Conservation (phyloP, 2,113 vertebrate genomes). For the Embiotoca jacksoni region DNA sequence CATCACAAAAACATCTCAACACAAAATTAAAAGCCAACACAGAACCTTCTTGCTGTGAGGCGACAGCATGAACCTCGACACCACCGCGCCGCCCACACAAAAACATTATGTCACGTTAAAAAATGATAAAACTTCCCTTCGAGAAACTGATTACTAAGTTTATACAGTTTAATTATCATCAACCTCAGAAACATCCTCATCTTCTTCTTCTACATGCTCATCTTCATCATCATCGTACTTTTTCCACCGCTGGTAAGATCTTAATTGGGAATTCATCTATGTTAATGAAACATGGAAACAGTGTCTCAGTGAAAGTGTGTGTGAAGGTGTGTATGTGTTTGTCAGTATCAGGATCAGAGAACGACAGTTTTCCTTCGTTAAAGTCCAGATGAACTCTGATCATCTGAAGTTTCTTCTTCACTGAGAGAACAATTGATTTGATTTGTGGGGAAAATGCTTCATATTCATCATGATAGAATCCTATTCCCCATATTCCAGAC, state of each 20-base stretch:
- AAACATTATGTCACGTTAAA: too few species aligned
- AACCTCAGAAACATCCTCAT: too few species aligned
- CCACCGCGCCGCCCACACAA: too few species aligned
- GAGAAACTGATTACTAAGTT: too few species aligned
- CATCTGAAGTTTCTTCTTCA: background rate
- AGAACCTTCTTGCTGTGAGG: too few species aligned
- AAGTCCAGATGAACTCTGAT: conserved; percentile 33
- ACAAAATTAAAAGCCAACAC: too few species aligned
- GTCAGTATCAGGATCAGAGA: conserved; percentile 1
- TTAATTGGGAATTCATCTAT: background rate
- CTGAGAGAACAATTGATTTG: background rate
- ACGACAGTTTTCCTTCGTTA: background rate
- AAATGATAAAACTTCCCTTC: too few species aligned
- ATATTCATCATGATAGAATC: background rate
- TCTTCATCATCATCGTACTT: too few species aligned
- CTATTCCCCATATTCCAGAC: conserved; percentile 15
- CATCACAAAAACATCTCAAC: too few species aligned
- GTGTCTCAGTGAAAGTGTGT: background rate
- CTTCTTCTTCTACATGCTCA: too few species aligned
- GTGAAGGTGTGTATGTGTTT: conserved; percentile 18
- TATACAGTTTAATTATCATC: too few species aligned
- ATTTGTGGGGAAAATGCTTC: fast-evolving
- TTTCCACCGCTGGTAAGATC: background rate
- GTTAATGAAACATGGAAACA: conserved; percentile 40
- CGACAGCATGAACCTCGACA: too few species aligned